Conservation (phyloP, 2,113 vertebrate genomes). For the Podarcis muralis region DNA sequence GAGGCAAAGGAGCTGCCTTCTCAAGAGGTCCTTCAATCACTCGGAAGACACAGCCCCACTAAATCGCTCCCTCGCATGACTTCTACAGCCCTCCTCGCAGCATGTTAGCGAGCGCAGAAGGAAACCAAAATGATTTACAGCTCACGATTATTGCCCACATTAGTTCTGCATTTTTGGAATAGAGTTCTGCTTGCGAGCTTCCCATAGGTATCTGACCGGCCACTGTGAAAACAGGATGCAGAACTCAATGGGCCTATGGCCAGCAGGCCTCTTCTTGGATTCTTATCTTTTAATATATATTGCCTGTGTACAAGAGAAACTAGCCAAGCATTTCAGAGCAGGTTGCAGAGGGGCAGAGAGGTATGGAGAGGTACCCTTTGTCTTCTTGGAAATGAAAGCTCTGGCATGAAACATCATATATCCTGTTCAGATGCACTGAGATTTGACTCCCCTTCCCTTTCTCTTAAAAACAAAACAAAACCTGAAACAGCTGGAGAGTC, state of each 20-base stretch:
- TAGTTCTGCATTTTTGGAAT: slow-evolving; percentile 32
- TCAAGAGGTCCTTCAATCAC: neutral
- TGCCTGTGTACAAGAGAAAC: slow-evolving; percentile 22
- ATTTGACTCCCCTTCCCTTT: slow-evolving; percentile 4
- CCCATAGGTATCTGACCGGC: no score
- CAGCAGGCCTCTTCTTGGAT: no score
- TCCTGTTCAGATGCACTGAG: slow-evolving; percentile 57
- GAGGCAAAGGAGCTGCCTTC: neutral
- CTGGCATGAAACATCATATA: slow-evolving; percentile 35
- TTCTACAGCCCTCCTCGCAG: neutral
- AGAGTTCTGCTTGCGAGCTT: neutral
- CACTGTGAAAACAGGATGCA: no score
- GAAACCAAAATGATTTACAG: slow-evolving; percentile 1
- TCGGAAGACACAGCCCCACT: neutral
- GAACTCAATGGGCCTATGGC: no score
- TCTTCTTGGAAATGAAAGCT: slow-evolving; percentile 47
- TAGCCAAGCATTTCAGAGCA: slow-evolving; percentile 12
- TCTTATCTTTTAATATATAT: neutral
- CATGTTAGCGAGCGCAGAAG: neutral
- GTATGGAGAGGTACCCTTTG: slow-evolving; percentile 24
- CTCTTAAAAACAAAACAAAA: slow-evolving; percentile 36
- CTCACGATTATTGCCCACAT: slow-evolving; percentile 17
- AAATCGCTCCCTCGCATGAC: neutral
- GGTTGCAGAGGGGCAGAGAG: neutral
- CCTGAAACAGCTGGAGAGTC: slow-evolving; percentile 61